These are phyloP conservation scores for Eretmochelys imbricata DNA, from an alignment of 2,113 vertebrate species.

Conservation along the genomic window DNA sequence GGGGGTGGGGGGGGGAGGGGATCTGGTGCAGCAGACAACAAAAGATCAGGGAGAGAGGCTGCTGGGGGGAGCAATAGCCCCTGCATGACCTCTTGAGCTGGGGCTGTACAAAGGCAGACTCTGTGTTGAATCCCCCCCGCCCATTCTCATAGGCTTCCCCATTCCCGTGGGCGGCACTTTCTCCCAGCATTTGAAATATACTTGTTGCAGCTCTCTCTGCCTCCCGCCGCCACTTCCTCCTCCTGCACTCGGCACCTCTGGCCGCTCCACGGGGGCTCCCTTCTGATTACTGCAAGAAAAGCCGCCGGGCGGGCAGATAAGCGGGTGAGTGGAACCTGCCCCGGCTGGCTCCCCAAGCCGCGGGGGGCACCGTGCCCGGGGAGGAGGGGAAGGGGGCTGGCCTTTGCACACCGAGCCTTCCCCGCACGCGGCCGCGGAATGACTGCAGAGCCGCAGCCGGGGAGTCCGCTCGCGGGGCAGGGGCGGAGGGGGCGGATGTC, in stretches of 20 bases:
- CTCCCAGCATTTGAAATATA: background rate
- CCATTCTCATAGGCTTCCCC: background rate
- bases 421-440: too few species aligned
- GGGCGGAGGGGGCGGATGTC: too few species aligned
- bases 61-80: background rate
- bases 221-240: background rate
- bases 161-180: conserved; percentile 16
- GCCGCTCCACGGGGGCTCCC: background rate
- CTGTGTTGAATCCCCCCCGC: background rate
- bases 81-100: background rate
- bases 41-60: background rate
- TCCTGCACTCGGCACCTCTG: background rate
- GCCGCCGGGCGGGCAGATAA: background rate
- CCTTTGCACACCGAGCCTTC: too few species aligned
- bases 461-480: background rate
- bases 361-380: background rate
- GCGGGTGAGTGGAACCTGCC: background rate
- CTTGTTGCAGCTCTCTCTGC: background rate
- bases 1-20: too few species aligned
- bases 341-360: background rate
- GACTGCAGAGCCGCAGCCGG: background rate
- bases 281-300: background rate
- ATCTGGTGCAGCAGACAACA: background rate
- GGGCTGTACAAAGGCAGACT: conserved; percentile 40
- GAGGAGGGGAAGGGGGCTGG: too few species aligned